Conservation (phyloP, 2,797 vertebrate genomes). For the Centroberyx gerrardi region DNA sequence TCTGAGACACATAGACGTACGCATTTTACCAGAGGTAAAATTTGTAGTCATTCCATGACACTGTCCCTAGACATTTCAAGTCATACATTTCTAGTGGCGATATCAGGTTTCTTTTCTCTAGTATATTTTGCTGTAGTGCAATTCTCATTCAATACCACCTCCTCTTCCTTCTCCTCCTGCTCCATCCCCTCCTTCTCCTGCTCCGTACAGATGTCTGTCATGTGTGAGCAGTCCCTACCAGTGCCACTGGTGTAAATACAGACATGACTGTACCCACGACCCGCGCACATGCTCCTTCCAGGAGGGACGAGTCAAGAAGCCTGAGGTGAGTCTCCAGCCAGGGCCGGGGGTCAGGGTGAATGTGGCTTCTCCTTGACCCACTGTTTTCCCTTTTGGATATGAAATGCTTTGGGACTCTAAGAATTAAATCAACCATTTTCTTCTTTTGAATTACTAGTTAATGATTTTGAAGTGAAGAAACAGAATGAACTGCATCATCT, state of each 20-base stretch:
- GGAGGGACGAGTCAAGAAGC: slow-evolving; percentile 94
- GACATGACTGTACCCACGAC: slow-evolving; percentile 96
- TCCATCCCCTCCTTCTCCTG: background rate
- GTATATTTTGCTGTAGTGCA: slow-evolving; percentile 18
- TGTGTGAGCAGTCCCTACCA: slow-evolving; percentile 97
- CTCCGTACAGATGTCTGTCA: slow-evolving; percentile 90
- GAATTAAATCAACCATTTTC: too few species aligned
- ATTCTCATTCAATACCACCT: slow-evolving; percentile 5
- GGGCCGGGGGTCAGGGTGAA: background rate
- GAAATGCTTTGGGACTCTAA: background rate
- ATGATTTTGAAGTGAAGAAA: too few species aligned
- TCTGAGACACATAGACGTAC: too few species aligned
- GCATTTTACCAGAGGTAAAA: background rate
- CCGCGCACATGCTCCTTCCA: slow-evolving; percentile 97
- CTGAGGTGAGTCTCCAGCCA: slow-evolving; percentile 87
- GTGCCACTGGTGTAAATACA: slow-evolving; percentile 99
- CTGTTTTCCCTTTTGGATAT: too few species aligned
- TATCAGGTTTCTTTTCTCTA: slow-evolving; percentile 23
- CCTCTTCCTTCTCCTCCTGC: background rate
- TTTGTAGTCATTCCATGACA: background rate
- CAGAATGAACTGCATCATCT: background rate
- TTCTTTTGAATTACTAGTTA: too few species aligned
- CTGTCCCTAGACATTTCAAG: background rate
- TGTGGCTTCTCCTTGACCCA: background rate
- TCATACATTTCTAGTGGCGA: background rate